Base-by-base conservation (phyloP, 2,113 vertebrate species). In the Lonchura striata region DNA sequence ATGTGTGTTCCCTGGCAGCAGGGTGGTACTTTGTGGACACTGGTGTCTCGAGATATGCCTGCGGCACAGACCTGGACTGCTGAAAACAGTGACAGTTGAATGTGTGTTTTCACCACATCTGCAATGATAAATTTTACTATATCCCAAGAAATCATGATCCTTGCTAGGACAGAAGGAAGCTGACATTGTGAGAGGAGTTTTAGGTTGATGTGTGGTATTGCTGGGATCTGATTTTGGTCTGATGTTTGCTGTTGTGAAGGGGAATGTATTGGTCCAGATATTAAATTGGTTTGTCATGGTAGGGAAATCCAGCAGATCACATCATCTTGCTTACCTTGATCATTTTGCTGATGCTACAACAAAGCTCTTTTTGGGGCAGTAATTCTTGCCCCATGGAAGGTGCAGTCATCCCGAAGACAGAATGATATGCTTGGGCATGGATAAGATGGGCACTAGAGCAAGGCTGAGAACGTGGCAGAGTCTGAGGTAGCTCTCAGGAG, bases 1-100 rank as follows among this genome's bases (percentile, higher is more conserved):
- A 99, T 96, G 99, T 99, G 98, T 88, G 79, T 63, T 72, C 88
- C 78, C 42, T 49, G 61, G 93, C 81, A 57, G 78, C 88, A 94
- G 68, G 30, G 28, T n/a, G 24, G 47, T 82, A 9, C 70, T 66
- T 8, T 31, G 79, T 70, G 91, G 70, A 39, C 81, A 44, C 3
- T 25, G 64, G 46, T 87, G 81, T 77, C 87, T 88, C 70, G 30
- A 22, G 76, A 28, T 52, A 75, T 7, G 24, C 7, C 69, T 60
- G 75, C 7, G 20, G 46, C 82, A 60, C 57, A 82, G 83, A 2
- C 46, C 74, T 47, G 74, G 86, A 33, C 56, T n/a, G 57, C 61
- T 33, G 15, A 33, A 57, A 52, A 27, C 15, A 9, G 22, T 13
- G 72, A 28, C 53, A 44, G n/a, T 10, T 24, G 54, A 49, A 56